Evolutionary conservation across 2,888 invertebrate genomes (phyloP), one percentile per base, ranked within the genome.

Genomic region (Pedicia rivosa): DNA sequence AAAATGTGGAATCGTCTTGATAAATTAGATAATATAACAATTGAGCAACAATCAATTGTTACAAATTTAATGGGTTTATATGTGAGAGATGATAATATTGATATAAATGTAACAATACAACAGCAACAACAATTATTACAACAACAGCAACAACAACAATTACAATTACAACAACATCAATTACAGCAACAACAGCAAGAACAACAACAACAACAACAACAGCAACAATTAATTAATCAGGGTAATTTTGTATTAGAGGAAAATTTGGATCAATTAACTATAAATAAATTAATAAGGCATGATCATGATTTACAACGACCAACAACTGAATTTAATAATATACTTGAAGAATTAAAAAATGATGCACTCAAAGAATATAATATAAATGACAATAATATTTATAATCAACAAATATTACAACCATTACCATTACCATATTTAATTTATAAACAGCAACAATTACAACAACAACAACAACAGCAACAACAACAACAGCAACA

Each of bases 1-100:
- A 82, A 86, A 56, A 91, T 91, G 81, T 91, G 90, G 88, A 83
- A 84, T 52, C 68, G 88, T 30, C 64, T 91, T 41, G 90, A 91
- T 53, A 83, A 88, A 57, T 64, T 91, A 19, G 90, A 91, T 56
- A 74, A 81, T 15, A 69, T 90, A 42, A 70, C 90, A 3, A 75
- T 79, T 56, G 88, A 90, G 54, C 91, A 91, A 57, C 90, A 90
- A 57, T 80, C 82, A 47, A 87, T 90, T 29, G 87, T 91, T 49
- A 75, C 81, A 36, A 88, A 88, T 54, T 66, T 91, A 50, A 72
- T 90, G 53, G 56, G 49, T 6, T 39, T 59, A 1, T 52, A 56
- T 17, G 46, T 47, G 3, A 47, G 46, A 3, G 8, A 26, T 27
- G 4, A 27, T 7, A 22, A 22, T 22, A 34, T 31, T n/a, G 16